These are phyloP conservation scores for Rapana venosa DNA, from an alignment of 2,888 invertebrate species.

Conservation along the genomic window DNA sequence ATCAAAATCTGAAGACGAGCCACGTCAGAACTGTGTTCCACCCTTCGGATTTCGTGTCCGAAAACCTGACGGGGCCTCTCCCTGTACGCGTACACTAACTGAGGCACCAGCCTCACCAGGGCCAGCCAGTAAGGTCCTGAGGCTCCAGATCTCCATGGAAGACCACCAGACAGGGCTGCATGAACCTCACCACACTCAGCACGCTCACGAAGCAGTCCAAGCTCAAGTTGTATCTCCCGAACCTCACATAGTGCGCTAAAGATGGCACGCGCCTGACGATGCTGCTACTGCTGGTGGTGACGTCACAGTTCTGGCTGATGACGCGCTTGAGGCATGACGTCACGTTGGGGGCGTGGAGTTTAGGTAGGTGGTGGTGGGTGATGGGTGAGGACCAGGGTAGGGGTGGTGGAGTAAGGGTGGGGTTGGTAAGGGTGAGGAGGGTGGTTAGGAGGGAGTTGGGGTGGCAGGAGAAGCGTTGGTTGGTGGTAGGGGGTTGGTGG, in stretches of 20 bases:
- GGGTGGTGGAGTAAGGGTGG: neutral
- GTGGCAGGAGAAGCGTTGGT: neutral
- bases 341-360: neutral
- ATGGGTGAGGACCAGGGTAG: neutral
- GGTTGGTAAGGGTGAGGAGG: neutral
- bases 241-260: slow-evolving; percentile 67
- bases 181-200: slow-evolving; percentile 58
- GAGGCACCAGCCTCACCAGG: slow-evolving; percentile 58
- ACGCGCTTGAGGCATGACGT: slow-evolving; percentile 38
- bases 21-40: slow-evolving; percentile 68
- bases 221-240: slow-evolving; percentile 55
- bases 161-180: slow-evolving; percentile 65
- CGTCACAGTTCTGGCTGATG: slow-evolving; percentile 39
- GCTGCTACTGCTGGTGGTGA: neutral
- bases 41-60: slow-evolving; percentile 53
- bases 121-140: slow-evolving; percentile 60
- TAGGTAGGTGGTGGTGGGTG: too few relatives aligned
- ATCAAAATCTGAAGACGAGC: slow-evolving; percentile 37
- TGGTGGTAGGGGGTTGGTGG: neutral
- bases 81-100: slow-evolving; percentile 60
- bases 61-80: slow-evolving; percentile 58
- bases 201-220: slow-evolving; percentile 62
- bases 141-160: slow-evolving; percentile 63
- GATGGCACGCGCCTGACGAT: too few relatives aligned
- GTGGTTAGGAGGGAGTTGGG: neutral